A percentile compares a stretch with the other conserved stretches of the same genome.
Evolutionary conservation across 2,797 vertebrate species (phyloP).

Genomic region (Aplochiton taeniatus): DNA sequence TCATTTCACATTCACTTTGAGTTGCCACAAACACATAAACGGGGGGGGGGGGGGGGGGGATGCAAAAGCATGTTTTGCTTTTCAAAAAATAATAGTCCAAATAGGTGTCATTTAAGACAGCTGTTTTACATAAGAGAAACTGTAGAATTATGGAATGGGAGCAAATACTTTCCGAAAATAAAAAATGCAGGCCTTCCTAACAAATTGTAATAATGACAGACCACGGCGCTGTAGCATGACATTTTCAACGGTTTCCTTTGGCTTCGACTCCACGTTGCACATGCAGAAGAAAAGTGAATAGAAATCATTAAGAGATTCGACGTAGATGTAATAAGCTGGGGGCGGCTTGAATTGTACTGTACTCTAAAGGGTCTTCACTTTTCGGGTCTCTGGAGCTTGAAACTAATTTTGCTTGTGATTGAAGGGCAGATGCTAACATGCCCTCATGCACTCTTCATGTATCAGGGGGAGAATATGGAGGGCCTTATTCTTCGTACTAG

Average conservation of each 20-base stretch:
- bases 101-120: slow-evolving; percentile 6
- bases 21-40: slow-evolving; percentile 38
- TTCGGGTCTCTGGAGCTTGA: slow-evolving; percentile 36
- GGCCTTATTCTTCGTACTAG: slow-evolving; percentile 22
- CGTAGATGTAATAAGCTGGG: slow-evolving; percentile 31
- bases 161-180: slow-evolving; percentile 6
- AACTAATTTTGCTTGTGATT: slow-evolving; percentile 47
- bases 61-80: slow-evolving; percentile 18
- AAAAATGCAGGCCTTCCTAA: background rate
- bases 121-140: slow-evolving; percentile 10
- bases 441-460: slow-evolving; percentile 31
- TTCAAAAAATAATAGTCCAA: slow-evolving; percentile 1
- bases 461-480: slow-evolving; percentile 22
- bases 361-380: slow-evolving; percentile 39
- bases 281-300: slow-evolving; percentile 25
- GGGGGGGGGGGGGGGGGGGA: slow-evolving; percentile 31
- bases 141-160: background rate
- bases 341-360: slow-evolving; percentile 26
- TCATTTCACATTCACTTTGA: slow-evolving; percentile 53
- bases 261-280: background rate
- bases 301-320: slow-evolving; percentile 27
- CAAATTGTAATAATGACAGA: background rate
- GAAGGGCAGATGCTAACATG: slow-evolving; percentile 36
- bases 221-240: too few relatives aligned
- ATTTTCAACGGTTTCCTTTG: too few relatives aligned